These are phyloP conservation scores for Lysiphlebus fabarum DNA, from an alignment of 1,140 invertebrate species.

Conservation along the genomic window DNA sequence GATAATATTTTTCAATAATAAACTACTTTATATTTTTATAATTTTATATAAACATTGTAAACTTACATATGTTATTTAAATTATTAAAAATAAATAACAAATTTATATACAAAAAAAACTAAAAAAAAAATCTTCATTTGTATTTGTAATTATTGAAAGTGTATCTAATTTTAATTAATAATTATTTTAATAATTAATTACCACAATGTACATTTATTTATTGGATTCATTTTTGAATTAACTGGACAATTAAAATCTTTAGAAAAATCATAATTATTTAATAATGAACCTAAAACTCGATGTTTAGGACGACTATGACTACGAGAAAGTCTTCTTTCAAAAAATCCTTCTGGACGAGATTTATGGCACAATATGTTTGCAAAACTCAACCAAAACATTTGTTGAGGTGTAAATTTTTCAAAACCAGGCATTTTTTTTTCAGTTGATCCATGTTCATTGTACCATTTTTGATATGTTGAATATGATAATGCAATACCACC, in stretches of 20 bases:
- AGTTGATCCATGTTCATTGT: conserved; percentile 59
- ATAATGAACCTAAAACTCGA: conserved; percentile 23
- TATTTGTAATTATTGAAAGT: too few relatives aligned
- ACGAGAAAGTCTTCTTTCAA: conserved; percentile 63
- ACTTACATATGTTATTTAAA: too few relatives aligned
- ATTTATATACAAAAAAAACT: too few relatives aligned
- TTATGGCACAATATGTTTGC: conserved; percentile 54
- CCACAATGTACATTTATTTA: conserved; percentile 84
- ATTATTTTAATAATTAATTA: conserved; percentile 57
- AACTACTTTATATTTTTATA: too few relatives aligned
- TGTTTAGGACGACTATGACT: conserved; percentile 72
- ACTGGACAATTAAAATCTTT: conserved; percentile 72
- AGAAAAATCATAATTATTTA: conserved; percentile 65
- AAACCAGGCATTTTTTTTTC: conserved; percentile 63
- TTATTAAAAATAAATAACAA: too few relatives aligned
- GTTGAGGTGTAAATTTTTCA: background rate
- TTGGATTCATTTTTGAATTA: conserved; percentile 78
- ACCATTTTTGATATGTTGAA: conserved; percentile 73
- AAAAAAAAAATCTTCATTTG: too few relatives aligned
- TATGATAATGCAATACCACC: conserved; percentile 86
- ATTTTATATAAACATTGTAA: too few relatives aligned
- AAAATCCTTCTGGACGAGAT: conserved; percentile 65
- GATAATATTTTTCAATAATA: too few relatives aligned
- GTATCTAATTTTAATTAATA: too few relatives aligned
- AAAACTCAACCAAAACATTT: conserved; percentile 32